phyloP scores from a whole-genome alignment of 1,140 invertebrate species.

The Pantala flavescens region DNA sequence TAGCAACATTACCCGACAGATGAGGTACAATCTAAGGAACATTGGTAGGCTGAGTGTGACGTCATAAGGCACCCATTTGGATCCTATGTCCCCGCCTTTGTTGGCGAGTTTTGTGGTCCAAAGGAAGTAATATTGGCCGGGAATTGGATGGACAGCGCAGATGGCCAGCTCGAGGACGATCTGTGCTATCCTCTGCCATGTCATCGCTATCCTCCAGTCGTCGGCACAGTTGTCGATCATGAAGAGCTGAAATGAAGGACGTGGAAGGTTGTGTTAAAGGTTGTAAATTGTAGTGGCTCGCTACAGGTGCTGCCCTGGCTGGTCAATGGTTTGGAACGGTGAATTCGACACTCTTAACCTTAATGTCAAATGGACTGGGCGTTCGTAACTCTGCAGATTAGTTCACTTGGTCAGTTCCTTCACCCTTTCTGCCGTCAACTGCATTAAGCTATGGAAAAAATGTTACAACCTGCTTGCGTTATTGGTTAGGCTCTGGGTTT shows the following conservation, averaged over 20 bases:
- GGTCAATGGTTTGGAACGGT: too few species aligned
- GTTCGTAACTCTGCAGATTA: too few species aligned
- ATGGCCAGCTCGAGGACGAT: slow-evolving; percentile 86
- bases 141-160: slow-evolving; percentile 95
- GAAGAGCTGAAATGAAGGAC: slow-evolving; percentile 64
- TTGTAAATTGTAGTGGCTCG: too few species aligned
- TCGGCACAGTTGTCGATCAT: slow-evolving; percentile 99
- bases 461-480: too few species aligned
- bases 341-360: too few species aligned
- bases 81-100: slow-evolving; percentile 72
- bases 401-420: too few species aligned
- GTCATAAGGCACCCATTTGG: slow-evolving; percentile 83
- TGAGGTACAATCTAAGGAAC: slow-evolving; percentile 98
- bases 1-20: slow-evolving; percentile 97
- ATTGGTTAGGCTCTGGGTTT: too few species aligned
- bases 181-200: slow-evolving; percentile 88
- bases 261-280: neutral
- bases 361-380: too few species aligned
- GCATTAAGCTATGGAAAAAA: too few species aligned
- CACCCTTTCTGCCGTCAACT: too few species aligned
- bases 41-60: slow-evolving; percentile 95
- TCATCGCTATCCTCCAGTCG: slow-evolving; percentile 99
- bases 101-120: slow-evolving; percentile 94
- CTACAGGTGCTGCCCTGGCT: too few species aligned
- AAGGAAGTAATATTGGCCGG: slow-evolving; percentile 88